Evolutionary conservation across 2,113 vertebrate genomes (phyloP), one percentile per base, ranked within the genome.

Genomic region (Pterophyllum scalare): DNA sequence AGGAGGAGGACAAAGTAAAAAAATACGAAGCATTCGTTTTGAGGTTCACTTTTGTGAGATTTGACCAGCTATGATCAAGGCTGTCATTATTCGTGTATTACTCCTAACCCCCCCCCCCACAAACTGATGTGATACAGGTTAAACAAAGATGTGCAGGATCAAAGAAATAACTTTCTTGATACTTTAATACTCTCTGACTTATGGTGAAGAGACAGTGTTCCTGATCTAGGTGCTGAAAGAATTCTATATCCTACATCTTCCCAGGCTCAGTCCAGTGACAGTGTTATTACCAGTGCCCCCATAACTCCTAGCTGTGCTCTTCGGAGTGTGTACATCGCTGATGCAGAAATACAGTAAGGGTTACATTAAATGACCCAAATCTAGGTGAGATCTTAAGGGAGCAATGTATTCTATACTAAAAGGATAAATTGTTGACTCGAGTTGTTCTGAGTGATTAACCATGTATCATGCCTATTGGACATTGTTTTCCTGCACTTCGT

Each of bases 311-410:
- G 62, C 75, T 28, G 62, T 76, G 72, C 84, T 84, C 84, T 89
- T 91, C 87, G 91, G 85, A 90, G 59, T 54, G 33, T 60, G 33
- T 58, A 31, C 26, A 38, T 76, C 80, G 43, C 86, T 84, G 82
- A 86, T 60, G 78, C 81, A 70, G 35, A 75, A 28, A 43, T 6
- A 79, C 79, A 64, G 26, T 13, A 58, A 26, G 49, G 58, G 26
- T 59, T 75, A 75, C 54, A 57, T 43, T 43, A 78, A 80, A 77
- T 24, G 11, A 80, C 46, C 79, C 15, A 38, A 31, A 76, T 77
- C 60, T n/a, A 35, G 13, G 3, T 20, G 4, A 28, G 1, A 2
- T 33, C 54, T 49, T 11, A 28, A 26, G 22, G 46, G 75, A 75
- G 77, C 56, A 24, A 43, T 31, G 59, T 24, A 60, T 83, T 84